phyloP scores from a whole-genome alignment of 2,888 invertebrate species.

The Agrotis exclamationis region DNA sequence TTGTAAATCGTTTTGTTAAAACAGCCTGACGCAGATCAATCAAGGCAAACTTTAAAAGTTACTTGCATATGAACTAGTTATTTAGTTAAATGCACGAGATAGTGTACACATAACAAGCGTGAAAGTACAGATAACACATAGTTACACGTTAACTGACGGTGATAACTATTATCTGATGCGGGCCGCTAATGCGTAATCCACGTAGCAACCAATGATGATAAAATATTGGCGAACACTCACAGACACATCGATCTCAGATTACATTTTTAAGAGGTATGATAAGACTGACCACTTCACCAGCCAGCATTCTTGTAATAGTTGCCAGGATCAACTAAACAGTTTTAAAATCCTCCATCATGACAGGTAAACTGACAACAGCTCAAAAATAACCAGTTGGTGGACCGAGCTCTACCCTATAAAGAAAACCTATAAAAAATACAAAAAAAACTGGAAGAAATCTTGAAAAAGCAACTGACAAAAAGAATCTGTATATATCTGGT shows the following conservation, averaged over 20 bases:
- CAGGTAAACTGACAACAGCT: too few species aligned
- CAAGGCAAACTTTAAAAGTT: too few species aligned
- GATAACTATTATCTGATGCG: not conserved
- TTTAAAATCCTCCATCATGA: too few species aligned
- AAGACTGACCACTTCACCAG: not conserved
- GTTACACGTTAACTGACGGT: not conserved
- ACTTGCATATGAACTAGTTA: not conserved
- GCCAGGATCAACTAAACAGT: not conserved
- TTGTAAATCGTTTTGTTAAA: not conserved
- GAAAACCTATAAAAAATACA: too few species aligned
- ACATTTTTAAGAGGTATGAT: too few species aligned
- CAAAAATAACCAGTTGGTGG: too few species aligned
- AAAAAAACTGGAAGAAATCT: too few species aligned
- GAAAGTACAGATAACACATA: slow-evolving; percentile 5
- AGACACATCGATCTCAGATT: not conserved
- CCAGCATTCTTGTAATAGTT: not conserved
- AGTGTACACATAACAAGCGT: not conserved
- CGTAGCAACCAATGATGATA: not conserved
- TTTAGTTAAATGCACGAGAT: not conserved
- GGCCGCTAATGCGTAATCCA: not conserved
- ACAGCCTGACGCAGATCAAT: not conserved
- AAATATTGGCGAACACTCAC: too few species aligned
- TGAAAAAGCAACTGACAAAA: too few species aligned
- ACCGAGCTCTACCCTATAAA: too few species aligned
- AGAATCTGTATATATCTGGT: too few species aligned